Base-by-base conservation (phyloP, 1,140 invertebrate genomes). In the Luehdorfia chinensis region DNA sequence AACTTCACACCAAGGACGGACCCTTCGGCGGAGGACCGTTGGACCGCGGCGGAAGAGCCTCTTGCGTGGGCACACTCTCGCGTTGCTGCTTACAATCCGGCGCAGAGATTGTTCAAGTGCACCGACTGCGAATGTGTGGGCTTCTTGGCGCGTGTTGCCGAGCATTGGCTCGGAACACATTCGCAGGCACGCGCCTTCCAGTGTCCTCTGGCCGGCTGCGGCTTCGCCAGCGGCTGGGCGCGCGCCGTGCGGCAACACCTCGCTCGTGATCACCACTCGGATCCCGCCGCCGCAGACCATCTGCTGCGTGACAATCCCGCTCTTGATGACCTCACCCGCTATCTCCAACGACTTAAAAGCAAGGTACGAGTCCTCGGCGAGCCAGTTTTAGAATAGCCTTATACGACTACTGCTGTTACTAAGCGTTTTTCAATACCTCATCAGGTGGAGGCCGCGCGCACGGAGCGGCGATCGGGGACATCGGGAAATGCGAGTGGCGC, bases 81-180 rank as follows among this genome's bases (percentile, higher is more conserved):
- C 83, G 90, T 94, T 27, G 92, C 91, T 13, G 90, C 90, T 50
- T 93, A 93, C 75, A 93, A 93, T 80, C 90, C 91, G 1, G 88
- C 89, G 18, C 92, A 93, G 71, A 91, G 93, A 44, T 86, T 93
- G 27, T 94, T 93, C 83, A 90, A 92, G 58, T 94, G 93, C 78
- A 88, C 91, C 3, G 92, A 93, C 59, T 94, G 94, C 66, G 93
- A 95, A 59, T 92, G 93, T 68, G 92, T 94, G 31, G 92, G 92
- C 2, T 93, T 94, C 53, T 87, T 94, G 14, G 92, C 93, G 7
- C 88, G 94, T 45, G 90, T 95, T 2, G 94, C 94, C 0, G 94
- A 96, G 66, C 94, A 96, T 72, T 96, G 94, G 90, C 87, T 95
- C 16, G 94, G 94, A 19, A 91, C 93, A 4, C 94, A 95, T 75